phyloP scores from a whole-genome alignment of 2,113 vertebrate genomes.

The Hydropotes inermis region DNA sequence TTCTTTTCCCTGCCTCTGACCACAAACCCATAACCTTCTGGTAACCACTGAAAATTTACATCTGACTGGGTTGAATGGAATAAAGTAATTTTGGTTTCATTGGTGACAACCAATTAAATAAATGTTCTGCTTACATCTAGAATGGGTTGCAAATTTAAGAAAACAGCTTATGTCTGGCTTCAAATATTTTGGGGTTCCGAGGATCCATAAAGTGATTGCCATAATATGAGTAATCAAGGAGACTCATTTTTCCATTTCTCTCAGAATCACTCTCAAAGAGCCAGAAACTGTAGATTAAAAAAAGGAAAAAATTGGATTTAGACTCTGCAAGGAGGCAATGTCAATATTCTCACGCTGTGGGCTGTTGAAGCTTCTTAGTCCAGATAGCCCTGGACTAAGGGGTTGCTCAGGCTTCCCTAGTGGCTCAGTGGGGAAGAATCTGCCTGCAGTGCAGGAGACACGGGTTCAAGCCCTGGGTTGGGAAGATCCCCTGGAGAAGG shows the following conservation, averaged over 20 bases:
- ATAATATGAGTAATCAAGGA: background rate
- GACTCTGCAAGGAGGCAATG: background rate
- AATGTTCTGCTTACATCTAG: background rate
- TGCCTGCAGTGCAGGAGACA: background rate
- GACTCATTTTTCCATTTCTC: background rate
- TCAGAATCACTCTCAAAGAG: conserved; percentile 4
- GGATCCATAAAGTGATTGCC: conserved; percentile 49
- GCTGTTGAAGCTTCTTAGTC: background rate
- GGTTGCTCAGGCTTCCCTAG: background rate
- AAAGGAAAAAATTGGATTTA: background rate
- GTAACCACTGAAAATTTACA: conserved; percentile 12
- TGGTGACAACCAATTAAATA: background rate
- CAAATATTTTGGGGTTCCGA: background rate
- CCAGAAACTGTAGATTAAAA: background rate
- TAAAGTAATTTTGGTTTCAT: conserved; percentile 26
- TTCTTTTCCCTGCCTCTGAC: conserved; percentile 23
- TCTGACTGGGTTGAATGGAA: conserved; percentile 12
- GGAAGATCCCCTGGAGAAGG: background rate
- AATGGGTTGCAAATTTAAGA: background rate
- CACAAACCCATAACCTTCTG: conserved; percentile 42
- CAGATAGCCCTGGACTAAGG: background rate
- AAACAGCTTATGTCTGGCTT: background rate
- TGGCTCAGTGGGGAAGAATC: background rate
- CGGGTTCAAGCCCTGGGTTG: background rate
- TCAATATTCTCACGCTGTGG: background rate